Evolutionary conservation across 2,113 vertebrate genomes (phyloP).

Genomic region (Larimichthys polyactis): DNA sequence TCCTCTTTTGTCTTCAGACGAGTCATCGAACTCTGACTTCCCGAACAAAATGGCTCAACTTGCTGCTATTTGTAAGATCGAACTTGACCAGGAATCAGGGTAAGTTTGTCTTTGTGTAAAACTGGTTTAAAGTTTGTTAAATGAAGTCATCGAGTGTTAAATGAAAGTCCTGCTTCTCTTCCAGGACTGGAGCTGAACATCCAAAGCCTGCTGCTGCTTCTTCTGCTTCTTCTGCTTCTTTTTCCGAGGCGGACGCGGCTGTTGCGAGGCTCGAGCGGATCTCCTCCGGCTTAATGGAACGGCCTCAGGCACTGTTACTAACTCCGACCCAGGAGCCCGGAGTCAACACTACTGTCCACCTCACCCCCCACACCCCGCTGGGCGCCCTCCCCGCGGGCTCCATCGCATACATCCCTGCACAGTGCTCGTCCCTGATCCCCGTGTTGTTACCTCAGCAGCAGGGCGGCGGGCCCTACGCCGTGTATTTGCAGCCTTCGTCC

Average conservation of each 20-base stretch:
- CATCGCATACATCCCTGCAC: slow-evolving; percentile 80
- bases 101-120: neutral
- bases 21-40: slow-evolving; percentile 60
- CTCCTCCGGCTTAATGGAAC: slow-evolving; percentile 12
- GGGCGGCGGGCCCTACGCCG: slow-evolving; percentile 83
- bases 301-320: slow-evolving; percentile 22
- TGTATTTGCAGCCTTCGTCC: slow-evolving; percentile 89
- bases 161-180: slow-evolving; percentile 23
- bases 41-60: slow-evolving; percentile 91
- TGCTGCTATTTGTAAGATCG: slow-evolving; percentile 88
- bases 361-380: slow-evolving; percentile 50
- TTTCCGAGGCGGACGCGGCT: slow-evolving; percentile 44
- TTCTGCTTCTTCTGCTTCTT: slow-evolving; percentile 39
- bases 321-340: slow-evolving; percentile 45
- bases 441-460: slow-evolving; percentile 87
- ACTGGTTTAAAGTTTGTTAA: neutral
- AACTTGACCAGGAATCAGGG: slow-evolving; percentile 85
- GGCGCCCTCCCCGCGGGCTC: slow-evolving; percentile 68
- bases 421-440: slow-evolving; percentile 84
- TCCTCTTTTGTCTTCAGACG: slow-evolving; percentile 53
- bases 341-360: slow-evolving; percentile 46
- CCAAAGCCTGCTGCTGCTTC: slow-evolving; percentile 51
- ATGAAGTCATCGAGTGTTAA: neutral
- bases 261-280: slow-evolving; percentile 43
- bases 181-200: slow-evolving; percentile 76